Conservation (phyloP, 1,140 invertebrate species). For the Venturia canescens region DNA sequence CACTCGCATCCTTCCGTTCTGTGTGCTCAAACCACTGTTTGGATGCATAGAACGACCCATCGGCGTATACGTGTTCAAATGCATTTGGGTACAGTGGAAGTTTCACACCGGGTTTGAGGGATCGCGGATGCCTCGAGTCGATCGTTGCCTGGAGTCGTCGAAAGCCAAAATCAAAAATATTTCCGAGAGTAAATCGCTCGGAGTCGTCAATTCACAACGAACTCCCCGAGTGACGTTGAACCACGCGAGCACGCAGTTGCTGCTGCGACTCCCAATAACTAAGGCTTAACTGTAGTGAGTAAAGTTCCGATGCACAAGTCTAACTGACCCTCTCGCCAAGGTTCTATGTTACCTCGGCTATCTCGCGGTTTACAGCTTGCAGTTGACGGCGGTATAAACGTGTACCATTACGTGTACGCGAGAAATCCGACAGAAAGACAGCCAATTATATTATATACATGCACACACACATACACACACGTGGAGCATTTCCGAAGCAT, state of each 20-base stretch:
- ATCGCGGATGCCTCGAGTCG: too few species aligned
- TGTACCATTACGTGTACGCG: slow-evolving; percentile 32
- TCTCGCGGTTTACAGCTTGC: slow-evolving; percentile 44
- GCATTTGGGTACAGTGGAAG: neutral
- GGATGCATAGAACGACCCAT: neutral
- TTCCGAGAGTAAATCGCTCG: too few species aligned
- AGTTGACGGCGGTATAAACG: slow-evolving; percentile 40
- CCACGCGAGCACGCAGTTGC: neutral
- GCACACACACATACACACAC: neutral
- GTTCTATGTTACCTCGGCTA: slow-evolving; percentile 6
- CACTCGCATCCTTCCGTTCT: neutral
- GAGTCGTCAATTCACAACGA: too few species aligned
- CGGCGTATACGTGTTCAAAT: neutral
- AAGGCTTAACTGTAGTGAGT: neutral
- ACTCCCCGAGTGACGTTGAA: too few species aligned
- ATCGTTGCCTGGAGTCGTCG: neutral
- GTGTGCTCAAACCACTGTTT: neutral
- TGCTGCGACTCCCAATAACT: neutral
- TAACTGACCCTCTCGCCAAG: slow-evolving; percentile 25
- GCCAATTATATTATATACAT: neutral
- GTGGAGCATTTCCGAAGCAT: too few species aligned
- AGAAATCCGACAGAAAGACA: neutral
- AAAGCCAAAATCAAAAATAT: too few species aligned
- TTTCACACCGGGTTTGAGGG: neutral
- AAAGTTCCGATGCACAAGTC: slow-evolving; percentile 17